Base-by-base conservation (phyloP, 2,113 vertebrate species). In the Macquaria australasica region DNA sequence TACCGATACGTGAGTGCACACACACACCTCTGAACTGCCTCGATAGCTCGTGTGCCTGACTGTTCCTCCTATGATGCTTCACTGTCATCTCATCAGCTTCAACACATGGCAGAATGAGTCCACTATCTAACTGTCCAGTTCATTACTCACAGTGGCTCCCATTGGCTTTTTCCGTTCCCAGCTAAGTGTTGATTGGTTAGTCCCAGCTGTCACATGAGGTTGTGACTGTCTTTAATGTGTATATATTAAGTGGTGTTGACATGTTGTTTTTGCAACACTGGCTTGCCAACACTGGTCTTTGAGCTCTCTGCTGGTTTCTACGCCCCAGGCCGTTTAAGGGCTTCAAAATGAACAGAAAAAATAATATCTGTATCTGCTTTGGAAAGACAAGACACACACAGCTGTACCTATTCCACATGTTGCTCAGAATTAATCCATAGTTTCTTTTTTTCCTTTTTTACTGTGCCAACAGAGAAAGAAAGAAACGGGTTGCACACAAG, bases 211-310 rank as follows among this genome's bases (percentile, higher is more conserved):
- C 83, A 37, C 64, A 68, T 50, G 66, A 48, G 50, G 15, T 76
- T 34, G 78, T 78, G 85, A 43, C 83, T 20, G 37, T 66, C 80
- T 84, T 86, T 84, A 90, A 82, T 60, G 63, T 89, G 87, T 56
- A 16, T 77, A 64, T 91, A 86, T 94, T 90, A 93, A 91, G 78
- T 62, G 56, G 91, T 87, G 92, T 91, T 86, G 94, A 94, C 90
- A 76, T 89, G 89, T 87, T 87, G 87, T 84, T 89, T 91, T 93
- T 90, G 81, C 82, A 87, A 69, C 62, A 7, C 73, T 77, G 81
- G 86, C 89, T 84, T 85, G 87, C 85, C 90, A 88, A 91, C 82
- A 55, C 88, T 79, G 86, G 84, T 84, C 63, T 90, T 78, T 88
- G 84, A 85, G 82, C 81, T 71, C 70, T 62, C 1, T 72, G 76